Conservation (phyloP, 2,113 vertebrate species). For the Regulus satrapa region DNA sequence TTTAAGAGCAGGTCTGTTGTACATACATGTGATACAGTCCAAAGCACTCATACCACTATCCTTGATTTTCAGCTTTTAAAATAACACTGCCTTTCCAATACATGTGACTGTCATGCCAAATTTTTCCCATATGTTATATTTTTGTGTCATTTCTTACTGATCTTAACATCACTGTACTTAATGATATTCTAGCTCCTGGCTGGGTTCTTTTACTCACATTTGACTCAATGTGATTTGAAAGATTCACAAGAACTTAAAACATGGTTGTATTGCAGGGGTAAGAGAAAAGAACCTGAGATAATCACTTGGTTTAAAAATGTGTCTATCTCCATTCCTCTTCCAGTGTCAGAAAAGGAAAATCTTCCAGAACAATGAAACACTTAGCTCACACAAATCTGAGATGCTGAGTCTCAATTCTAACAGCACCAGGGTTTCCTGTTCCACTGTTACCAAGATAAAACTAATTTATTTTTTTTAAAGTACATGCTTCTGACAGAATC, state of each 20-base stretch:
- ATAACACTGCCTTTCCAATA: neutral
- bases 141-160: neutral
- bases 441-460: neutral
- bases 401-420: neutral
- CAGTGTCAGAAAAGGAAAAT: neutral
- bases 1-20: neutral
- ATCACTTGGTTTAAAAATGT: neutral
- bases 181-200: neutral
- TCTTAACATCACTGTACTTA: neutral
- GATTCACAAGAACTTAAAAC: neutral
- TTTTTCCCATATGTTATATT: neutral
- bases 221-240: neutral
- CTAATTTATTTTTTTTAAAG: no score
- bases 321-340: neutral
- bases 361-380: neutral
- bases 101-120: fast-evolving
- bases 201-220: neutral
- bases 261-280: neutral
- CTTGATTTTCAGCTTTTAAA: neutral
- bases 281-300: neutral
- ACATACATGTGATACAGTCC: neutral
- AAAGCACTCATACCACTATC: neutral
- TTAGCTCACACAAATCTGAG: neutral
- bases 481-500: neutral
- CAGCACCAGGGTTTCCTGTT: neutral